phyloP scores from a whole-genome alignment of 2,797 vertebrate genomes.

The Microcaecilia unicolor region DNA sequence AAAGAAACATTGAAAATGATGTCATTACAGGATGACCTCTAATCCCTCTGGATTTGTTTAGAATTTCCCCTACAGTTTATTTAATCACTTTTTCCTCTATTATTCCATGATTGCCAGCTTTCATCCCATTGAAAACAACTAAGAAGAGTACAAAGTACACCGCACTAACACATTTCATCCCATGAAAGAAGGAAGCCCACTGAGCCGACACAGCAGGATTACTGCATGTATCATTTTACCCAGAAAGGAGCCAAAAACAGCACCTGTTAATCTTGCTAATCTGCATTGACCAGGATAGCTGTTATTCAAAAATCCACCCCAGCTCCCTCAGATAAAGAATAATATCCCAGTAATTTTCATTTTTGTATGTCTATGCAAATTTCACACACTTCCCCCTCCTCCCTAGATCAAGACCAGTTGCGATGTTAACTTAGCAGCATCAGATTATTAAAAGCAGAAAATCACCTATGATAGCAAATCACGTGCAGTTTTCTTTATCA shows the following conservation, averaged over 20 bases:
- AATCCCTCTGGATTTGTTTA: not conserved
- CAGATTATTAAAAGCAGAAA: too few species aligned
- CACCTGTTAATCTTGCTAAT: slow-evolving; percentile 53
- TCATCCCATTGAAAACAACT: slow-evolving; percentile 9
- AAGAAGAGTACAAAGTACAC: slow-evolving; percentile 13
- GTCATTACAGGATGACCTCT: not conserved
- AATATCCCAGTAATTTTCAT: slow-evolving; percentile 41
- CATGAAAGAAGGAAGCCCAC: slow-evolving; percentile 34
- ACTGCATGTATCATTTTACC: slow-evolving; percentile 42
- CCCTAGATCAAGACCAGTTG: too few species aligned
- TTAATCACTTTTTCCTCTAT: slow-evolving; percentile 1
- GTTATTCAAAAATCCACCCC: slow-evolving; percentile 37
- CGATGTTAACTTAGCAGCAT: too few species aligned
- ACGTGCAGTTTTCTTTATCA: too few species aligned
- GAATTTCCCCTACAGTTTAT: not conserved
- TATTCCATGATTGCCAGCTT: slow-evolving; percentile 4
- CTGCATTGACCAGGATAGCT: slow-evolving; percentile 37
- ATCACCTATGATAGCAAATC: too few species aligned
- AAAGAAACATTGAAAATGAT: fast-evolving
- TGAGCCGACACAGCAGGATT: slow-evolving; percentile 31
- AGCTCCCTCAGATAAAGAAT: slow-evolving; percentile 37
- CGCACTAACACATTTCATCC: slow-evolving; percentile 25
- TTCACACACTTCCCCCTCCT: too few species aligned
- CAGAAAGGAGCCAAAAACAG: slow-evolving; percentile 48
- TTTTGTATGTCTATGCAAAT: too few species aligned